phyloP scores from a whole-genome alignment of 1,140 invertebrate species.

The Sweltsa coloradensis region DNA sequence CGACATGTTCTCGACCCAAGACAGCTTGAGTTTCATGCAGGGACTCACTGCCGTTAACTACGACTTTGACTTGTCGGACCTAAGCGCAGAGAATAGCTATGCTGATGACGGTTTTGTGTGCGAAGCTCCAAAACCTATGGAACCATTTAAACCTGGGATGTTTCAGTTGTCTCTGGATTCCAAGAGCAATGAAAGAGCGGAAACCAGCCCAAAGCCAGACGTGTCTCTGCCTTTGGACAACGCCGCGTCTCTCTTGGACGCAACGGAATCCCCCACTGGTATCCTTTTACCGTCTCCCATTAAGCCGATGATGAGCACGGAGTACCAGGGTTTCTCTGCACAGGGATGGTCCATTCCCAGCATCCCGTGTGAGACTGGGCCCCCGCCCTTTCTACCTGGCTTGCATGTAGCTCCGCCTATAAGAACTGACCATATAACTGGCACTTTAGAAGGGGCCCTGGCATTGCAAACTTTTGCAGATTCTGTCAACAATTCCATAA shows the following conservation, averaged over 20 bases:
- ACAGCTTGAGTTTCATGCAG: conserved; percentile 12
- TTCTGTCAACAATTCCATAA: too few species aligned
- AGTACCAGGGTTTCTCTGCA: conserved; percentile 54
- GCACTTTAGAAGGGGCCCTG: too few species aligned
- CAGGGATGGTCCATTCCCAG: conserved; percentile 54
- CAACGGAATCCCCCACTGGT: conserved; percentile 19
- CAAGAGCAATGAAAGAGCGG: conserved; percentile 19
- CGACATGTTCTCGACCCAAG: conserved; percentile 30
- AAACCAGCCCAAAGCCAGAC: conserved; percentile 15
- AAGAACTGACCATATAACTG: too few species aligned
- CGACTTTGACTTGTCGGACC: conserved; percentile 56
- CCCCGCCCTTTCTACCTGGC: conserved; percentile 27
- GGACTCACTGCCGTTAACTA: conserved; percentile 56
- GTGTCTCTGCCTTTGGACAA: conserved; percentile 24
- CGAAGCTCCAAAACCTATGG: conserved; percentile 4
- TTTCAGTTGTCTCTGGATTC: conserved; percentile 22
- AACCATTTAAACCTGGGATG: background rate
- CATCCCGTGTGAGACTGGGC: conserved; percentile 57
- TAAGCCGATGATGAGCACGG: conserved; percentile 36
- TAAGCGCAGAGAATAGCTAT: conserved; percentile 50
- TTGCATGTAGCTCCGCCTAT: too few species aligned
- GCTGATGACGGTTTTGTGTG: conserved; percentile 5
- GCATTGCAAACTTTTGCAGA: too few species aligned
- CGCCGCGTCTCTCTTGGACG: conserved; percentile 24
- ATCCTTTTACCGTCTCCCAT: conserved; percentile 45